Base-by-base conservation (phyloP, 2,888 invertebrate genomes). In the Drosophila ezoana region DNA sequence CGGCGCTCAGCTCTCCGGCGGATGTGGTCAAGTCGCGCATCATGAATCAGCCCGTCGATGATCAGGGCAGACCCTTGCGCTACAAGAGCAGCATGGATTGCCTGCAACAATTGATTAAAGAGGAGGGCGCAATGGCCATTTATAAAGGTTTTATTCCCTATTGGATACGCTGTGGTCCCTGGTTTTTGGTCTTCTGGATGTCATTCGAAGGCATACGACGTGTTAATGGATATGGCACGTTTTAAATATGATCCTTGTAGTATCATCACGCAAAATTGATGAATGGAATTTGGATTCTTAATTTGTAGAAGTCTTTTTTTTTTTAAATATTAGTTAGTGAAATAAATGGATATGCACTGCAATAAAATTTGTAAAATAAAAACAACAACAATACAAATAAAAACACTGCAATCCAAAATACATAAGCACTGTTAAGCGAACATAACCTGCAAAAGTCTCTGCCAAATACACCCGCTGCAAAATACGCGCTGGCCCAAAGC, bases 21-120 rank as follows among this genome's bases (percentile, higher is more conserved):
- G 58, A 58, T 33, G 40, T 33, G n/a, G 32, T 51, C 10, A 40
- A 58, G 37, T 47, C 57, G 8, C 16, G 57, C 2, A 32, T 28
- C 6, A 48, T 48, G 57, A 57, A 48, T 33, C 40, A 40, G 18
- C 40, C 33, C 13, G 13, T 33, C 13, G 23, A 45, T n/a, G 28
- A 52, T 4, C 16, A 16, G 16, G 52, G 52, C 1, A 14, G 11
- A 14, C 28, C 40, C 0, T 4, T 52, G 13, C 23, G 40, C 13
- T 52, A 52, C 9, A 41, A 13, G 13, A 40, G 2, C 40, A 40
- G 40, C 16, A 8, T 28, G 0, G 40, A 40, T 4, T 52, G 52
- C 8, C 10, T 52, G 6, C 40, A 52, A 6, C 28, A 13, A 3
- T 20, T 52, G 28, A 9, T 52, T 0, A 40, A 32, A 28, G 40